Conservation (phyloP, 1,140 invertebrate genomes). For the Lucilia sericata region DNA sequence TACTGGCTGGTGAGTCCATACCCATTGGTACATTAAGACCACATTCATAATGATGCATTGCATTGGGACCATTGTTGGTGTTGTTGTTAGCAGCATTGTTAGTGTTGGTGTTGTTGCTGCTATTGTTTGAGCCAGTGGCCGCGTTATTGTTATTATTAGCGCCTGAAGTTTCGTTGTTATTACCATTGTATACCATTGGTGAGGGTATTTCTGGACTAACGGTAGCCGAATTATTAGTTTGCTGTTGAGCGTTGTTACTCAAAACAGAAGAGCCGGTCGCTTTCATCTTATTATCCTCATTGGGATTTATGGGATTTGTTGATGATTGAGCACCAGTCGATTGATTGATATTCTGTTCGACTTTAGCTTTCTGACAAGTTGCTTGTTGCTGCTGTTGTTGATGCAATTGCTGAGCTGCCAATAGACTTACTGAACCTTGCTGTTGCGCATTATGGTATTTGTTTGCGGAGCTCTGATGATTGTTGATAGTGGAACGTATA, state of each 20-base stretch:
- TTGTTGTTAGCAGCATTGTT: background rate
- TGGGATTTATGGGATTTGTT: background rate
- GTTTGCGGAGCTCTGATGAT: background rate
- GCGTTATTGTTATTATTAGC: background rate
- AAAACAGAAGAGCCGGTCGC: background rate
- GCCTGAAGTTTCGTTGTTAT: background rate
- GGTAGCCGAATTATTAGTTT: background rate
- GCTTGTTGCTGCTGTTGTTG: constrained; percentile 33
- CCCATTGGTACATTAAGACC: constrained; percentile 88
- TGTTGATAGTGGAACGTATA: constrained; percentile 2
- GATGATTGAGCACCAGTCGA: background rate
- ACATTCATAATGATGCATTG: constrained; percentile 82
- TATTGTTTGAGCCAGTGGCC: too few relatives aligned
- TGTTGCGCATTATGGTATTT: constrained; percentile 31
- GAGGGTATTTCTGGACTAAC: constrained; percentile 17
- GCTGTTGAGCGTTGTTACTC: constrained; percentile 14
- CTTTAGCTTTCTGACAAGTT: constrained; percentile 43
- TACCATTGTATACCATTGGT: constrained; percentile 13
- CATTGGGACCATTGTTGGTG: constrained; percentile 78
- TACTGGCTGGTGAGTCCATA: constrained; percentile 87
- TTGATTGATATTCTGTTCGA: constrained; percentile 43
- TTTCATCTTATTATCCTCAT: constrained; percentile 45
- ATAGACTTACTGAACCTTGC: background rate
- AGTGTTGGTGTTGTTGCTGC: background rate
- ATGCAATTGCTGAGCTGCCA: constrained; percentile 20